Base-by-base conservation (phyloP, 2,113 vertebrate genomes). In the Fulica atra region DNA sequence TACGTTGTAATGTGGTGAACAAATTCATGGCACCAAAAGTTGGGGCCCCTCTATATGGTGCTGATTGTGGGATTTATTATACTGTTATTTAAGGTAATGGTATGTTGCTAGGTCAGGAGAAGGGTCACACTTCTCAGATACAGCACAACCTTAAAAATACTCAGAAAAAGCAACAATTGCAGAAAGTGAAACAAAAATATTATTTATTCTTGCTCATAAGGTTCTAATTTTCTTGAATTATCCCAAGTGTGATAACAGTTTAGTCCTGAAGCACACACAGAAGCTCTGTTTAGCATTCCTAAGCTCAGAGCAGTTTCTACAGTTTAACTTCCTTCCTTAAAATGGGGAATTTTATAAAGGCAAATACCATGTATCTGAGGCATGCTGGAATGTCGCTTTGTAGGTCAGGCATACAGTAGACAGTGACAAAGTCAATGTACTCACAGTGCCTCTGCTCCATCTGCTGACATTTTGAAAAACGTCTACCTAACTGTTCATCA, bases 171-270 rank as follows among this genome's bases (percentile, higher is more conserved):
- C 66, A 91, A 87, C 20, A 74, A 59, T 35, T 92, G 36, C 35
- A 60, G 92, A 77, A 83, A 1, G 3, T 68, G 71, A 77, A 95
- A 61, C 36, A 88, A 84, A 95, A 95, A 83, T 92, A 86, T 93
- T 86, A 88, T 57, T 93, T 69, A 8, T 4, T 13, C 25, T 20
- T 56, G 35, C 69, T 96, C 93, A 83, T 94, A 81, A 70, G 64
- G 92, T 95, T 96, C 48, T 86, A 74, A 95, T 97, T 96, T 92
- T 90, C 81, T 56, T 73, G 85, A 86, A 70, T 96, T 95, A 85
- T 66, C 46, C 6, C 1, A 78, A 70, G 71, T 89, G 90, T 88
- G 92, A 77, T 94, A 92, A 88, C 71, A 54, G 63, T 68, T 88
- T 46, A 24, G 51, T 63, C 70, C 61, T 87, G 78, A 54, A 83